Evolutionary conservation across 2,113 vertebrate genomes (phyloP).

Genomic region (Steatornis caripensis): DNA sequence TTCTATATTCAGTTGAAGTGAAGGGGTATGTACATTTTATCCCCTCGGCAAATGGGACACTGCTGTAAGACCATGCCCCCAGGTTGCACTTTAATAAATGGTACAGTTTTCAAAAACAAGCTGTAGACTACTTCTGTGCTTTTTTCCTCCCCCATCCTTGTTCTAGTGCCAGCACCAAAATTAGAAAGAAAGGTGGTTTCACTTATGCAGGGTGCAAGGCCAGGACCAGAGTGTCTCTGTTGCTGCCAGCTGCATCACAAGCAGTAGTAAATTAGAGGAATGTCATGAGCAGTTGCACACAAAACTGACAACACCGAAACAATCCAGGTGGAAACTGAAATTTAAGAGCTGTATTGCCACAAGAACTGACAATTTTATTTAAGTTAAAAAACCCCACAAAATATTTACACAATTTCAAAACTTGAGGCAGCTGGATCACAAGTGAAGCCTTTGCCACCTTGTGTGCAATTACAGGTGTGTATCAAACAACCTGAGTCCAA

Average conservation of each 20-base stretch:
- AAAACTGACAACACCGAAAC: background rate
- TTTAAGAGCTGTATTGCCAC: background rate
- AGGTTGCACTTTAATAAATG: conserved; percentile 65
- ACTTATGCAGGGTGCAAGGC: background rate
- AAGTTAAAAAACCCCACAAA: background rate
- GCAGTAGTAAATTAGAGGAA: background rate
- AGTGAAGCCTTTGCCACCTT: background rate
- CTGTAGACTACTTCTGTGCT: background rate
- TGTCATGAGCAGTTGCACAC: background rate
- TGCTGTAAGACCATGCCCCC: conserved; percentile 37
- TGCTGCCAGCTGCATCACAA: background rate
- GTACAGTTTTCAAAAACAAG: conserved; percentile 12
- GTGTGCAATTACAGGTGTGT: background rate
- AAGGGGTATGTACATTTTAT: background rate
- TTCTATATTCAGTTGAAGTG: background rate
- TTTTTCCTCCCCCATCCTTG: fast-evolving
- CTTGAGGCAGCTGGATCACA: background rate
- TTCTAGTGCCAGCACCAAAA: background rate
- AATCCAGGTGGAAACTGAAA: background rate
- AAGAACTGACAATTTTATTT: conserved; percentile 26
- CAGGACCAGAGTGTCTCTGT: background rate
- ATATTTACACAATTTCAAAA: background rate
- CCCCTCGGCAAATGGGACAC: background rate
- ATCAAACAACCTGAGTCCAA: background rate
- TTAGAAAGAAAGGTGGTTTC: background rate